phyloP scores from a whole-genome alignment of 2,888 invertebrate genomes.

The Mayetiola destructor region DNA sequence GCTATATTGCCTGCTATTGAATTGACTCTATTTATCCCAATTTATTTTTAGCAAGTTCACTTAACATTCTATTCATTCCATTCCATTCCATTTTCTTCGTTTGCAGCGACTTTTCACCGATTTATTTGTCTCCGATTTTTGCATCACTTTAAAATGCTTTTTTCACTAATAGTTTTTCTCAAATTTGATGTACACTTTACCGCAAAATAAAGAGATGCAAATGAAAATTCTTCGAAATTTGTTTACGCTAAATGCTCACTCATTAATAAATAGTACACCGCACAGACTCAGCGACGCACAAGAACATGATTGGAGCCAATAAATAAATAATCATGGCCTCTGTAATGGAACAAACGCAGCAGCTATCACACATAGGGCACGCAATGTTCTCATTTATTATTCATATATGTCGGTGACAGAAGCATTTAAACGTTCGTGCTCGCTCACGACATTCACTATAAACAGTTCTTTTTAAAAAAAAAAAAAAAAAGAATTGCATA shows the following conservation, averaged over 20 bases:
- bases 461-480: not conserved
- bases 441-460: not conserved
- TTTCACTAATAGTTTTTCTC: too few species aligned
- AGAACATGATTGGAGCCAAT: not conserved
- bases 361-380: too few species aligned
- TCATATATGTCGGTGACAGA: not conserved
- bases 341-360: too few species aligned
- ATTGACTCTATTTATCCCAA: not conserved
- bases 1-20: too few species aligned
- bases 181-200: too few species aligned
- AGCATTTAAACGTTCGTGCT: too few species aligned
- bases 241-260: not conserved
- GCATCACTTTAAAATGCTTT: too few species aligned
- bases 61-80: not conserved
- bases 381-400: conserved; percentile 8
- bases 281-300: too few species aligned
- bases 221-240: not conserved
- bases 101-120: not conserved
- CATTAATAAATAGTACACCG: too few species aligned
- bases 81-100: not conserved
- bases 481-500: not conserved
- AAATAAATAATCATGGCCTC: not conserved
- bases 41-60: conserved; percentile 11
- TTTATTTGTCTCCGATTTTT: not conserved
- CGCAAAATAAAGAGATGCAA: too few species aligned